phyloP scores from a whole-genome alignment of 2,797 vertebrate genomes.

The Mus minutoides region DNA sequence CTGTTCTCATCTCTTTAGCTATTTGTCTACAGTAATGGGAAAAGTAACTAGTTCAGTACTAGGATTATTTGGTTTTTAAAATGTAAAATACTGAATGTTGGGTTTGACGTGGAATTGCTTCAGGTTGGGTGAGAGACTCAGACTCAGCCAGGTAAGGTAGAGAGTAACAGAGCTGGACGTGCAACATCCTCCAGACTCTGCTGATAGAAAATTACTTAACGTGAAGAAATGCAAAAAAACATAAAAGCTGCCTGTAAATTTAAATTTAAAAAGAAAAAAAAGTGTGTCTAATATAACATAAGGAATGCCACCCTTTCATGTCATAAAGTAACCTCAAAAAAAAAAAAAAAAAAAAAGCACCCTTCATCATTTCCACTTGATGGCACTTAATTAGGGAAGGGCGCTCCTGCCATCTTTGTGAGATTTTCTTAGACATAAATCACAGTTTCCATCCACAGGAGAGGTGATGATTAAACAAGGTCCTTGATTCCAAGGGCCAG shows the following conservation, averaged over 20 bases:
- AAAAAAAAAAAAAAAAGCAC: background rate
- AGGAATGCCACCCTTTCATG: too few relatives aligned
- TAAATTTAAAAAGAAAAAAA: background rate
- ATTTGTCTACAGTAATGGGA: background rate
- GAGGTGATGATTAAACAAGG: background rate
- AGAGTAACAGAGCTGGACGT: background rate
- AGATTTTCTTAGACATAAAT: background rate
- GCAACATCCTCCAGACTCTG: background rate
- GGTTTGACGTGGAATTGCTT: too few relatives aligned
- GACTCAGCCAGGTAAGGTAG: background rate
- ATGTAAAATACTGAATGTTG: background rate
- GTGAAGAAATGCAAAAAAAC: background rate
- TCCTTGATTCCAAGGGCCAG: background rate
- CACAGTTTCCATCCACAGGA: background rate
- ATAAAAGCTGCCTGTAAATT: background rate
- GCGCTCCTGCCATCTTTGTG: background rate
- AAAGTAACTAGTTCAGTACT: background rate
- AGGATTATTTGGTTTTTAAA: background rate
- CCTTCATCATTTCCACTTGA: background rate
- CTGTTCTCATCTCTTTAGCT: background rate
- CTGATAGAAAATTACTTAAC: conserved; percentile 6
- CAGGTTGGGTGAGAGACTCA: background rate
- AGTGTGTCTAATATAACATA: background rate
- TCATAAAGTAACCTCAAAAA: background rate
- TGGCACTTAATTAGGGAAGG: background rate